Conservation (phyloP, 1,140 invertebrate genomes). For the Euwallacea similis region DNA sequence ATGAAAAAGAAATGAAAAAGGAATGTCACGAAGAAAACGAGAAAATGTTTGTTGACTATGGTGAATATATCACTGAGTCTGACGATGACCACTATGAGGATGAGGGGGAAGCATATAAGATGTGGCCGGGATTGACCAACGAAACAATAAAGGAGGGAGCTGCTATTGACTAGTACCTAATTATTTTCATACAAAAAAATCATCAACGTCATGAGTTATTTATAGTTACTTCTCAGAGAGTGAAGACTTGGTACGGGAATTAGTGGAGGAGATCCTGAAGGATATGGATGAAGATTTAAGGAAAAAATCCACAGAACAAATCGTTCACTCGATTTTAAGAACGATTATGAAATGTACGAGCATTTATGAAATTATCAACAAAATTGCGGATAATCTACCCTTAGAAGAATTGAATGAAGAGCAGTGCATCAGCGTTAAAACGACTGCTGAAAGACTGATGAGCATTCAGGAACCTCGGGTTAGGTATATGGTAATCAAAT, state of each 20-base stretch:
- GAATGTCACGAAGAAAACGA: background rate
- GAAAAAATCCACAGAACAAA: slow-evolving; percentile 29
- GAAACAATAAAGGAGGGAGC: no score
- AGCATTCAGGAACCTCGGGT: slow-evolving; percentile 32
- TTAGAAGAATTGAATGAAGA: slow-evolving; percentile 40
- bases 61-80: slow-evolving; percentile 24
- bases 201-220: slow-evolving; percentile 4
- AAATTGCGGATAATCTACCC: slow-evolving; percentile 41
- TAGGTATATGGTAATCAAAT: background rate
- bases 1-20: slow-evolving; percentile 5
- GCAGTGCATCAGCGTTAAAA: slow-evolving; percentile 38
- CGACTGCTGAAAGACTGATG: slow-evolving; percentile 33
- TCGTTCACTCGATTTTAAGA: slow-evolving; percentile 37
- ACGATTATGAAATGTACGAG: slow-evolving; percentile 37
- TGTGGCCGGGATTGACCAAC: background rate
- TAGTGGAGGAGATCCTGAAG: slow-evolving; percentile 40
- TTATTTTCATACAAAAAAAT: slow-evolving; percentile 7
- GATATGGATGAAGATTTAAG: slow-evolving; percentile 37
- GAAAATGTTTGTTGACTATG: slow-evolving; percentile 33
- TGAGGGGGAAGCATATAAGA: slow-evolving; percentile 13
- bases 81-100: slow-evolving; percentile 31
- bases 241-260: slow-evolving; percentile 40
- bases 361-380: slow-evolving; percentile 39
- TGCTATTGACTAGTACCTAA: slow-evolving; percentile 24
- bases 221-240: slow-evolving; percentile 38